A percentile compares a stretch with the other conserved stretches of the same genome.
Evolutionary conservation across 2,113 vertebrate species (phyloP).

Genomic region (Atractosteus spatula): DNA sequence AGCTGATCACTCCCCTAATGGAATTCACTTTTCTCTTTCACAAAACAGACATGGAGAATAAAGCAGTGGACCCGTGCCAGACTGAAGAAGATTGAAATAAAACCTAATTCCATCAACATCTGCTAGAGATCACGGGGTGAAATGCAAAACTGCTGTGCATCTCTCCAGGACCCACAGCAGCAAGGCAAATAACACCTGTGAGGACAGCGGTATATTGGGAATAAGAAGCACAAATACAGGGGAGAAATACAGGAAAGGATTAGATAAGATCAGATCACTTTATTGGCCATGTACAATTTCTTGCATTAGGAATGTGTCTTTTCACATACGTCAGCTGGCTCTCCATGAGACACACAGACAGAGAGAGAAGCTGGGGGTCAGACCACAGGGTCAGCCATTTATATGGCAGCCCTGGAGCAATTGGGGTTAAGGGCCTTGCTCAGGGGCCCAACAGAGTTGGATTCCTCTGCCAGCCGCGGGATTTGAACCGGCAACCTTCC

Average conservation of each 20-base stretch:
- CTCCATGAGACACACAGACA: neutral
- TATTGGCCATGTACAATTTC: too few species aligned
- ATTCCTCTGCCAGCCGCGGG: too few species aligned
- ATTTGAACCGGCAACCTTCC: too few species aligned
- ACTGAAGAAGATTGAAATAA: neutral
- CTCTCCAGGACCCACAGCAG: neutral
- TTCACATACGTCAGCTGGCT: neutral
- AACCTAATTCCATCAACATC: constrained; percentile 3
- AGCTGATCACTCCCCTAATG: too few species aligned
- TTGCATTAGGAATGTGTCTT: too few species aligned
- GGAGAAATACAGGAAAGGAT: neutral
- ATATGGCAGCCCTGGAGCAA: too few species aligned
- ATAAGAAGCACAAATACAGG: neutral
- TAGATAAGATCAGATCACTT: too few species aligned
- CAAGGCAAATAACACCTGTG: neutral
- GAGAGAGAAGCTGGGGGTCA: too few species aligned
- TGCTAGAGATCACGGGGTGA: constrained; percentile 1
- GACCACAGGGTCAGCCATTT: too few species aligned
- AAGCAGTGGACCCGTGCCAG: neutral
- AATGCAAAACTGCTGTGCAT: neutral
- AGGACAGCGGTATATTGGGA: neutral
- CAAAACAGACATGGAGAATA: neutral
- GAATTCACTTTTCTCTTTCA: too few species aligned
- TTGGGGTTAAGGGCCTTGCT: too few species aligned
- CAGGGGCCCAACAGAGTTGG: neutral